Percentiles rank a stretch among this genome's conserved stretches.
These are phyloP conservation scores for Sparus aurata DNA, from an alignment of 2,797 vertebrate species.

Conservation along the genomic window DNA sequence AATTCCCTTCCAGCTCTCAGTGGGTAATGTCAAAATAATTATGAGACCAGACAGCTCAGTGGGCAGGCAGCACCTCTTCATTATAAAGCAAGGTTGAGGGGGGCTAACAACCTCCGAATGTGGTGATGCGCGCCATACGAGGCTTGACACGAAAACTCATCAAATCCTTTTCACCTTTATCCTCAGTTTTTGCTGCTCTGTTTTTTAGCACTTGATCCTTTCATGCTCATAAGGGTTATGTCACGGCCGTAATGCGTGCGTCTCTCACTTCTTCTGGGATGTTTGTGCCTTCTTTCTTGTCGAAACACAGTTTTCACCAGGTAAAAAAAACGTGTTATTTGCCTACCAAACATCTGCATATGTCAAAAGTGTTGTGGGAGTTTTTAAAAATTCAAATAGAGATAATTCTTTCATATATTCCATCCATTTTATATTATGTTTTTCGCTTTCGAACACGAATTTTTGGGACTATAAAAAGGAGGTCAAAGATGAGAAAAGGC, in stretches of 20 bases:
- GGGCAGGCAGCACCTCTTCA: slow-evolving; percentile 80
- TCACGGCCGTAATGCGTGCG: neutral
- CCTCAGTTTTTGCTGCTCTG: neutral
- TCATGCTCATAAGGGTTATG: neutral
- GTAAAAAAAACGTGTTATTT: neutral
- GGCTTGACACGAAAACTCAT: slow-evolving; percentile 26
- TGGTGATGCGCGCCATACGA: slow-evolving; percentile 1
- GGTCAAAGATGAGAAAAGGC: neutral
- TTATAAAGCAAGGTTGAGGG: slow-evolving; percentile 67
- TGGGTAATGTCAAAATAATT: slow-evolving; percentile 86
- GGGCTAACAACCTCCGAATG: slow-evolving; percentile 59
- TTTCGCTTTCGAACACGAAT: no score
- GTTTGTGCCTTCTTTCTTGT: neutral
- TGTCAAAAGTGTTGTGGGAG: neutral
- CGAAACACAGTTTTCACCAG: neutral
- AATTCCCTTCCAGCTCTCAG: slow-evolving; percentile 80
- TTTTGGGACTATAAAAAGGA: neutral
- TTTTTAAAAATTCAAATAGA: neutral
- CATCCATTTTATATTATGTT: neutral
- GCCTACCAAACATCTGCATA: neutral
- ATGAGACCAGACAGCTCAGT: slow-evolving; percentile 82
- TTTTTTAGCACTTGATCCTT: neutral
- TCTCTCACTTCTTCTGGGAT: neutral
- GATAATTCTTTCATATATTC: neutral
- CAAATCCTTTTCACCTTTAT: slow-evolving; percentile 25